These are phyloP conservation scores for Tachuris rubrigastra DNA, from an alignment of 2,113 vertebrate genomes.

Conservation along the genomic window DNA sequence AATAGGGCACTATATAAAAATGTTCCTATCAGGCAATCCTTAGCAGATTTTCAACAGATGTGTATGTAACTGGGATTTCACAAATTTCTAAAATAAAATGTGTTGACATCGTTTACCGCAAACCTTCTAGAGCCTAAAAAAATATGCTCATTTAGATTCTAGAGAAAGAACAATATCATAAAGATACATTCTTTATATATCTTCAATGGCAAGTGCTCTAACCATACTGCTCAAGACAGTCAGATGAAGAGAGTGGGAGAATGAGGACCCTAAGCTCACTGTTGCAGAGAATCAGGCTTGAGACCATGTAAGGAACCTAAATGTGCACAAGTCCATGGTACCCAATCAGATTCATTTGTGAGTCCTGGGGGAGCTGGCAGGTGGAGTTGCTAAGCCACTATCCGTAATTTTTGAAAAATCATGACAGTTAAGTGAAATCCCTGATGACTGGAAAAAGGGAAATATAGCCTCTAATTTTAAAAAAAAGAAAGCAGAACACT, in stretches of 20 bases:
- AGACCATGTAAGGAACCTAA: not conserved
- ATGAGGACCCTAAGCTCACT: not conserved
- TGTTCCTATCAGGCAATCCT: not conserved
- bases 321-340: not conserved
- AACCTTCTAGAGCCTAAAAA: not conserved
- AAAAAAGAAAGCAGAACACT: not conserved
- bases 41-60: constrained; percentile 24
- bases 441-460: not conserved
- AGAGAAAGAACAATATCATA: not conserved
- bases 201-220: not conserved
- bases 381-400: not conserved
- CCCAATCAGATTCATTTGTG: not conserved
- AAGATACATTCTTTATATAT: not conserved
- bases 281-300: not conserved
- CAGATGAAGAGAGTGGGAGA: not conserved
- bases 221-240: not conserved
- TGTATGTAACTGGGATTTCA: constrained; percentile 20
- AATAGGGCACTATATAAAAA: constrained; percentile 33
- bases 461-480: not conserved
- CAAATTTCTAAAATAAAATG: constrained; percentile 19
- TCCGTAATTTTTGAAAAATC: not conserved
- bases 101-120: not conserved
- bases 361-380: not conserved
- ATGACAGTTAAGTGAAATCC: not conserved
- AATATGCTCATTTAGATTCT: not conserved